Conservation (phyloP, 1,140 invertebrate species). For the Pseudobourletiella spinata region DNA sequence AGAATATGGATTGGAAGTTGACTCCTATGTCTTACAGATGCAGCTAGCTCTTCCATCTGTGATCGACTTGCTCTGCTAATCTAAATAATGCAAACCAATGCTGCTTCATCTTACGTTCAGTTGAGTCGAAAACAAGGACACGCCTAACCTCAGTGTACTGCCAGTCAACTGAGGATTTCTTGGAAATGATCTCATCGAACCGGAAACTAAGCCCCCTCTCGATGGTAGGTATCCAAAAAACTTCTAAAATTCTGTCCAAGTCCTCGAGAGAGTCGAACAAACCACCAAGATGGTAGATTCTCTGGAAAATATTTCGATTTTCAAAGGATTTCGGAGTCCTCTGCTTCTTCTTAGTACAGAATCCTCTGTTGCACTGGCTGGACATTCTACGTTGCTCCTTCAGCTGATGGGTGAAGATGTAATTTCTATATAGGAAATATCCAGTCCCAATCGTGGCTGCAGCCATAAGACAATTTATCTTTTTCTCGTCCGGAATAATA, state of each 20-base stretch:
- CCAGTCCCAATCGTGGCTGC: too few species aligned
- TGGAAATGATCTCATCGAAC: background rate
- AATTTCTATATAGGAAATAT: too few species aligned
- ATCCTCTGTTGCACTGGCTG: too few species aligned
- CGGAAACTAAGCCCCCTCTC: background rate
- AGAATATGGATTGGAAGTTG: background rate
- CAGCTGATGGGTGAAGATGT: too few species aligned
- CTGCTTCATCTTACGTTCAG: background rate
- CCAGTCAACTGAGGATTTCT: background rate
- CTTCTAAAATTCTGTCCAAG: background rate
- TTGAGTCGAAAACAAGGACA: background rate
- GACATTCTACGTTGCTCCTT: too few species aligned
- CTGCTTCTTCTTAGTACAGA: too few species aligned
- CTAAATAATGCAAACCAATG: background rate
- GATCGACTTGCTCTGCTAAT: background rate
- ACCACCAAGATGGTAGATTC: background rate
- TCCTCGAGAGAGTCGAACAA: background rate
- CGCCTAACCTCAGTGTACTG: background rate
- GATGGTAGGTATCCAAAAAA: background rate
- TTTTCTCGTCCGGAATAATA: too few species aligned
- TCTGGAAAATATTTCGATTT: background rate
- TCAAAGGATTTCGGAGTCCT: too few species aligned
- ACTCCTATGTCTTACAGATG: background rate
- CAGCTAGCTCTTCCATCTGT: background rate
- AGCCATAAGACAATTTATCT: too few species aligned